phyloP scores from a whole-genome alignment of 2,797 vertebrate species.

The Rhadinocentrus ornatus region DNA sequence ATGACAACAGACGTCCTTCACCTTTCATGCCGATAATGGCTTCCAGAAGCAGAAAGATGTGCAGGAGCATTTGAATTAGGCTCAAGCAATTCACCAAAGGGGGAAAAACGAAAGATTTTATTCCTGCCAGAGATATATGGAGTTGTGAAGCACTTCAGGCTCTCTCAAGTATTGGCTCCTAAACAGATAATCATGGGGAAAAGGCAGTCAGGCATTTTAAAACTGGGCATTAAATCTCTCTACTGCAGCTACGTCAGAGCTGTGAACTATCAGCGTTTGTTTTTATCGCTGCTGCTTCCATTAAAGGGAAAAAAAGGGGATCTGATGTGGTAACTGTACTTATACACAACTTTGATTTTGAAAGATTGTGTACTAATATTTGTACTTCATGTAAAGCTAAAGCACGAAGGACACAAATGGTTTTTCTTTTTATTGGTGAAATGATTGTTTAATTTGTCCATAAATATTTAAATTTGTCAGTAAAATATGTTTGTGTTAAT shows the following conservation, averaged over 20 bases:
- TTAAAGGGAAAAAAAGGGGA: background rate
- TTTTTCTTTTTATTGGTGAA: no score
- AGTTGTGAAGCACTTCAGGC: constrained; percentile 31
- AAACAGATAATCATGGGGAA: constrained; percentile 36
- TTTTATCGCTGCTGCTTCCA: constrained; percentile 17
- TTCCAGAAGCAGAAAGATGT: constrained; percentile 38
- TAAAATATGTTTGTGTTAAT: no score
- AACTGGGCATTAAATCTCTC: constrained; percentile 21
- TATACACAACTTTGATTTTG: background rate
- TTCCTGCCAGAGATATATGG: constrained; percentile 26
- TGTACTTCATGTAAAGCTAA: background rate
- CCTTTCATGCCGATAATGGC: constrained; percentile 54
- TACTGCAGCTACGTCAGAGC: constrained; percentile 9
- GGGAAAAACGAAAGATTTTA: constrained; percentile 24
- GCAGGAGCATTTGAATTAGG: constrained; percentile 38
- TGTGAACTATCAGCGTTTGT: constrained; percentile 5
- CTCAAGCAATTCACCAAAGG: constrained; percentile 21
- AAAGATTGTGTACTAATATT: no score
- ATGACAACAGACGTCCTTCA: constrained; percentile 72
- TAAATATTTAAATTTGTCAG: no score
- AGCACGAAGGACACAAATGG: background rate
- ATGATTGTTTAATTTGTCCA: no score
- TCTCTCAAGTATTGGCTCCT: constrained; percentile 29
- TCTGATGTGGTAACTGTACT: constrained; percentile 5
- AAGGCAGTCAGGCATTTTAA: constrained; percentile 37